Evolutionary conservation across 2,113 vertebrate genomes (phyloP).

Genomic region (Phaethon lepturus): DNA sequence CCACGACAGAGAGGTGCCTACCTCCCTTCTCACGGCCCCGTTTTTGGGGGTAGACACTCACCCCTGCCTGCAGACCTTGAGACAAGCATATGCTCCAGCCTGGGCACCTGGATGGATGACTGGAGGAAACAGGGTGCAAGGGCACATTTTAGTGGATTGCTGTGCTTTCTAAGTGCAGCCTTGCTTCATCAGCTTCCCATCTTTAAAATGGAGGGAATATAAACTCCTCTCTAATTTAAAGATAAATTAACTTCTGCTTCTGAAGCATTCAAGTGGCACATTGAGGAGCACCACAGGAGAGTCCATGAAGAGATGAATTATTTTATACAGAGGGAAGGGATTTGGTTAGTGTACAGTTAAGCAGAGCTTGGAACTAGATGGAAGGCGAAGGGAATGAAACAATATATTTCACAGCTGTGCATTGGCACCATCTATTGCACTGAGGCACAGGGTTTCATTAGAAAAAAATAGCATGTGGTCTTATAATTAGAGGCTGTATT

Average conservation of each 20-base stretch:
- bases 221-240: conserved; percentile 39
- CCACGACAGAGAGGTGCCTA: neutral
- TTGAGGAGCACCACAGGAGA: conserved; percentile 12
- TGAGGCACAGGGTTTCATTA: neutral
- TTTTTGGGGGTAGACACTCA: neutral
- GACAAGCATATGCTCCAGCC: rapidly evolving
- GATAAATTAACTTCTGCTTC: conserved; percentile 54
- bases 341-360: conserved; percentile 4
- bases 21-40: rapidly evolving
- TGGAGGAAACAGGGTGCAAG: neutral
- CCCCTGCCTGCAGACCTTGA: rapidly evolving
- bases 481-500: neutral
- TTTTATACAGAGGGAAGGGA: neutral
- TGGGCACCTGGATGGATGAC: rapidly evolving
- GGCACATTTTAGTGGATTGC: neutral
- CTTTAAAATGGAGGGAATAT: neutral
- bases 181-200: neutral
- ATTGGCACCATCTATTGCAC: conserved; percentile 29
- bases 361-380: neutral
- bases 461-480: neutral
- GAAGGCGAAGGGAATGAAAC: neutral
- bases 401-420: neutral
- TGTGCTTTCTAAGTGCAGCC: neutral
- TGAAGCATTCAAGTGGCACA: conserved; percentile 51
- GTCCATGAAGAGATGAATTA: conserved; percentile 20